A percentile compares a stretch with the other conserved stretches of the same genome.
Evolutionary conservation across 2,888 invertebrate genomes (phyloP).

Genomic region (Hipparchia sbordonii): DNA sequence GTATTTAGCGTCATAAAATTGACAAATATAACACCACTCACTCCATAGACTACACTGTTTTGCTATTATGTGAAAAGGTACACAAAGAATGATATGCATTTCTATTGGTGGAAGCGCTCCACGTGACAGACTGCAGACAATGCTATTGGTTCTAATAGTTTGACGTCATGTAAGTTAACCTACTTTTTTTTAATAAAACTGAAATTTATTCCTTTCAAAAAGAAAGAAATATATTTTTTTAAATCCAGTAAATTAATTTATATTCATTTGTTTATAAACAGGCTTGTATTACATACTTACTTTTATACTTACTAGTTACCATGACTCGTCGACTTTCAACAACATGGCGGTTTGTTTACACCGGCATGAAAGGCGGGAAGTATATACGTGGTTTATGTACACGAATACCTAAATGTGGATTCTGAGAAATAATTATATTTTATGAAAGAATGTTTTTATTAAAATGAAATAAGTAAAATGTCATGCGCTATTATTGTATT

Average conservation of each 20-base stretch:
- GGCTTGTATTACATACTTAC: conserved; percentile 37
- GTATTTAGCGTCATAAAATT: conserved; percentile 78
- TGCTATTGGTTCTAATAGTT: conserved; percentile 69
- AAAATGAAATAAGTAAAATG: conserved; percentile 51
- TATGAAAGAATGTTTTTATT: conserved; percentile 61
- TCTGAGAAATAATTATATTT: conserved; percentile 53
- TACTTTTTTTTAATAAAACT: conserved; percentile 45
- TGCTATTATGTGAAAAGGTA: conserved; percentile 80
- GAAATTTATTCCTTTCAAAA: conserved; percentile 5
- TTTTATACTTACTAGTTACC: conserved; percentile 58
- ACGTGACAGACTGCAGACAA: conserved; percentile 73
- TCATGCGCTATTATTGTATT: conserved; percentile 46
- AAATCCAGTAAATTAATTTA: conserved; percentile 18
- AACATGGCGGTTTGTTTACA: conserved; percentile 84
- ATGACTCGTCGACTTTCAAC: conserved; percentile 63
- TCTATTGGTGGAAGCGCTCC: conserved; percentile 76
- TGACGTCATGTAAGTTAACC: conserved; percentile 59
- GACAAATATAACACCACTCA: conserved; percentile 82
- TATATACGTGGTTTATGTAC: conserved; percentile 49
- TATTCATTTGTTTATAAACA: neutral
- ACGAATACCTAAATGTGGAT: conserved; percentile 33
- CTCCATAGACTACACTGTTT: conserved; percentile 81
- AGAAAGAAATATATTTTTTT: neutral
- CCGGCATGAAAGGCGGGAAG: conserved; percentile 82
- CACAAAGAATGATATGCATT: conserved; percentile 79